phyloP scores from a whole-genome alignment of 2,797 vertebrate species.

The Pangasius macronema region DNA sequence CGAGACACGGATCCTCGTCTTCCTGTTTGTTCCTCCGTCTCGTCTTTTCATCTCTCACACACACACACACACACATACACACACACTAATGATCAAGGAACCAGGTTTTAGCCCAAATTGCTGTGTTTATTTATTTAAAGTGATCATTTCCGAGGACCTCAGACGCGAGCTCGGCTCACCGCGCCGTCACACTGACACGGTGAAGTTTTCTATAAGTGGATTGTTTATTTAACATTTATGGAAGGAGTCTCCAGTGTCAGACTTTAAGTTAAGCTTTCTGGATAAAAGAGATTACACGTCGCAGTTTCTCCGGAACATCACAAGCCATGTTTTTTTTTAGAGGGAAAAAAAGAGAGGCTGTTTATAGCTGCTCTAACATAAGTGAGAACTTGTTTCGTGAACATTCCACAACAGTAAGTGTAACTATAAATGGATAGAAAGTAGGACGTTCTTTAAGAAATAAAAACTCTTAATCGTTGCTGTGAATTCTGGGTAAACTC shows the following conservation, averaged over 20 bases:
- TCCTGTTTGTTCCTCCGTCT: conserved; percentile 7
- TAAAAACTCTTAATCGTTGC: too few relatives aligned
- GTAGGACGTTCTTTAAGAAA: not conserved
- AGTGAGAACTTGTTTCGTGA: not conserved
- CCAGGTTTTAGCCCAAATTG: not conserved
- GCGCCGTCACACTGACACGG: not conserved
- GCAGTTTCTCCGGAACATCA: too few relatives aligned
- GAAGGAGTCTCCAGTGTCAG: not conserved
- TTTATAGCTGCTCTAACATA: not conserved
- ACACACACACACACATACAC: not conserved
- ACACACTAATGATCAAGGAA: not conserved
- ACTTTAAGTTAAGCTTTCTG: too few relatives aligned
- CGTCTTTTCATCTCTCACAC: not conserved
- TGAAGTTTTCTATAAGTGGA: not conserved
- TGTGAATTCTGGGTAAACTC: too few relatives aligned
- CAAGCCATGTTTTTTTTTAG: too few relatives aligned
- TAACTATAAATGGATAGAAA: not conserved
- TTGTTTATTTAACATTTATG: not conserved
- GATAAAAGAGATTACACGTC: not conserved
- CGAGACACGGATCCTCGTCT: conserved; percentile 57
- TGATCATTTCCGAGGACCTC: not conserved
- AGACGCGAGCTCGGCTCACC: not conserved
- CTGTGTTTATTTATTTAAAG: conserved; percentile 1
- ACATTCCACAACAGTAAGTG: not conserved
- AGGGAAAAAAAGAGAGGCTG: not conserved